phyloP scores from a whole-genome alignment of 2,113 vertebrate species.

The Cyphomyrus discorhynchus region DNA sequence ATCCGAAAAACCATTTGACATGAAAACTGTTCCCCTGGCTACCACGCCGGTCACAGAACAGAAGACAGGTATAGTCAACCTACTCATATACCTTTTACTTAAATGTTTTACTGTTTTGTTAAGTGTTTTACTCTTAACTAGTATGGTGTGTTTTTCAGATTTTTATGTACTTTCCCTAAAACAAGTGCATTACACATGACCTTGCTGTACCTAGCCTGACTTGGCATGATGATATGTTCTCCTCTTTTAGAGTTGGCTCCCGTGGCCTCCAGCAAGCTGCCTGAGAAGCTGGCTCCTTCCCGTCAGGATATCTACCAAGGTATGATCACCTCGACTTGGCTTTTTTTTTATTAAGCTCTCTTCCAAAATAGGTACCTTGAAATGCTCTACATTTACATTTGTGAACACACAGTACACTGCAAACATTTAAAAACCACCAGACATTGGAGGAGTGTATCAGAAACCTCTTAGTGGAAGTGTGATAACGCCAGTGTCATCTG shows the following conservation, averaged over 20 bases:
- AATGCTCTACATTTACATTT: neutral
- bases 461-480: neutral
- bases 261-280: constrained; percentile 71
- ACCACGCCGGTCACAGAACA: constrained; percentile 77
- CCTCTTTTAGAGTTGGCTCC: constrained; percentile 70
- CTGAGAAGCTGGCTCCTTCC: constrained; percentile 84
- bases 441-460: neutral
- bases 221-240: neutral
- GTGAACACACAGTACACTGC: neutral
- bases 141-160: neutral
- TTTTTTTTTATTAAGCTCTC: neutral
- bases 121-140: neutral
- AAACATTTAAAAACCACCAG: neutral
- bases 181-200: neutral
- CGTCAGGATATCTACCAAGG: constrained; percentile 95
- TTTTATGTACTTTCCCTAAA: neutral
- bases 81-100: neutral
- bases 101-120: neutral
- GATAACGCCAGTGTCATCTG: neutral
- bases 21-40: constrained; percentile 84
- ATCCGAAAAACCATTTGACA: constrained; percentile 88
- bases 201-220: neutral
- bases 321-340: constrained; percentile 36
- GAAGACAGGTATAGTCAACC: constrained; percentile 71
- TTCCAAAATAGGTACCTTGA: neutral